Evolutionary conservation across 2,113 vertebrate species (phyloP).

Genomic region (Rhinolophus sinicus): DNA sequence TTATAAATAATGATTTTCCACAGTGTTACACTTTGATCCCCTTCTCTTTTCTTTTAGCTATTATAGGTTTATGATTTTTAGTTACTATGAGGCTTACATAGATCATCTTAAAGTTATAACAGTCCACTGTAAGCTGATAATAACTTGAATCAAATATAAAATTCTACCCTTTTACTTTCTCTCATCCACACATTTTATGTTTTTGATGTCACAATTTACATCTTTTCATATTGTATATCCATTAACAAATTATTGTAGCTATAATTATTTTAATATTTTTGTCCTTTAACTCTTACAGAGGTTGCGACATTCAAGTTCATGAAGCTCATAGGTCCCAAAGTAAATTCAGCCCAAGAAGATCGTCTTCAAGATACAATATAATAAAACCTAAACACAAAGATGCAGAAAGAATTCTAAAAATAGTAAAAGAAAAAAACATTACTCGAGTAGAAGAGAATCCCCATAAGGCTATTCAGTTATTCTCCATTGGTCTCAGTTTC

Average conservation of each 20-base stretch:
- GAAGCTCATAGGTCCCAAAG: neutral
- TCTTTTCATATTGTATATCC: neutral
- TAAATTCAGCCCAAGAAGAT: neutral
- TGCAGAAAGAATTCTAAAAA: neutral
- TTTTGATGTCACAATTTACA: neutral
- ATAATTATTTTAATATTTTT: neutral
- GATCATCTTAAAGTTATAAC: neutral
- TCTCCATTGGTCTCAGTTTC: neutral
- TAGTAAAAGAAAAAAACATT: neutral
- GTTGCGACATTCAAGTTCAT: neutral
- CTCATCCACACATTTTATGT: neutral
- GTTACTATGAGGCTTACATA: neutral
- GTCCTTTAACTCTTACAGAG: neutral
- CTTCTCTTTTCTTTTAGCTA: neutral
- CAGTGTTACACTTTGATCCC: neutral
- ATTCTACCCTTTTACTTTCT: neutral
- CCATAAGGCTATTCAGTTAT: neutral
- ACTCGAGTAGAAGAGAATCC: neutral
- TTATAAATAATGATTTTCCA: neutral
- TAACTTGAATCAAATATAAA: neutral
- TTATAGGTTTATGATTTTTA: neutral
- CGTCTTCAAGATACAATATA: neutral
- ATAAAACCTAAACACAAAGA: neutral
- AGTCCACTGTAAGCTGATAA: neutral
- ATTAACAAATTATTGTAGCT: neutral